Evolutionary conservation across 30 jellyfish, hydroid and myxozoan genomes (phyloP), one percentile per base, ranked within the genome.

Genomic region (Aurelia aurita): DNA sequence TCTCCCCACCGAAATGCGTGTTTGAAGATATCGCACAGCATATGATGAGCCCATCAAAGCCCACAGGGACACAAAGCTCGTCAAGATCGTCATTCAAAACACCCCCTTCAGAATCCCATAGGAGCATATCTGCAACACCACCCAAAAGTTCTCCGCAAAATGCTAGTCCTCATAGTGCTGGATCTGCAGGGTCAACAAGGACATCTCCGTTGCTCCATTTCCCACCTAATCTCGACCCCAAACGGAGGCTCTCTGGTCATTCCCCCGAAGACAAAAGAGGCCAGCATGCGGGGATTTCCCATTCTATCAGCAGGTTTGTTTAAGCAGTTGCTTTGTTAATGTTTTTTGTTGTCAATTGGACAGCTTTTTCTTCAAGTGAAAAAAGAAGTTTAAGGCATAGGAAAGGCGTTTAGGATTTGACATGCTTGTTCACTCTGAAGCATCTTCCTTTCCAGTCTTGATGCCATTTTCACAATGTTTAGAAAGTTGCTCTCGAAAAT

Each of bases 161-260:
- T 60, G 53, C 67, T 22, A 83, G 93, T 55, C 87, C 93, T 0
- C 93, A 60, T 31, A 61, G 66, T 10, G 65, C 21, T 21, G 64
- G 23, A 20, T 68, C 87, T 35, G 54, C 93, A 1, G 81, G 60
- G 26, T 25, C 72, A 9, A 18, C 93, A 29, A 83, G 85, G 71
- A 69, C 85, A 10, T 82, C 93, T 7, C 93, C 93, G 5, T 55
- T 83, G 20, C 86, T 83, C 22, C 93, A 69, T 18, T 83, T 39
- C 60, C 86, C 87, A 10, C n/a, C 86, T 2, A 68, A 27, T 7
- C 53, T 69, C 28, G 93, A 83, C 28, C 81, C 59, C 14, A 55
- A 47, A 16, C 72, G 93, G 25, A 76, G 86, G 43, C 68, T 83
- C 10, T 82, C 91, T 27, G 91, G 91, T 68, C 91, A 82, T 83